Percentiles rank a stretch among this genome's conserved stretches.
phyloP scores from a whole-genome alignment of 2,113 vertebrate species.

The Castor canadensis region DNA sequence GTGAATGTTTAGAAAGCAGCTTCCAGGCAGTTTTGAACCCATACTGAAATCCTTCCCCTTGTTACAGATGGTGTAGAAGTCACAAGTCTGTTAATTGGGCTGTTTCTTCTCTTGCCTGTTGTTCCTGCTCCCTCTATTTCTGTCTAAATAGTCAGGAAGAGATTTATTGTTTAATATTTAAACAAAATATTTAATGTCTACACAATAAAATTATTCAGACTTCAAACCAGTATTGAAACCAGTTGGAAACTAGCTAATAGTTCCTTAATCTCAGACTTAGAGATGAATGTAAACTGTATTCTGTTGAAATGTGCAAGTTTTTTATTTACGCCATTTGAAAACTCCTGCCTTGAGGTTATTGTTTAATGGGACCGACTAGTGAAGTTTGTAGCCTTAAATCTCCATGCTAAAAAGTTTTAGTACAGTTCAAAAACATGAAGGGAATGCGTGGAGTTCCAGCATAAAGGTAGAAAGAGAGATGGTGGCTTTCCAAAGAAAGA shows the following conservation, averaged over 20 bases:
- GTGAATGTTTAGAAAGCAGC: conserved; percentile 55
- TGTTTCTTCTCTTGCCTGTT: conserved; percentile 69
- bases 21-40: conserved; percentile 48
- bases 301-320: conserved; percentile 64
- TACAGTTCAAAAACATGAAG: conserved; percentile 12
- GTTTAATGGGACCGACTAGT: conserved; percentile 73
- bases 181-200: conserved; percentile 78
- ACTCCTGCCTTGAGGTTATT: conserved; percentile 64
- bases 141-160: conserved; percentile 73
- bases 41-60: conserved; percentile 49
- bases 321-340: conserved; percentile 66
- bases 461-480: not conserved
- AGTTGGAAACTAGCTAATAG: conserved; percentile 74
- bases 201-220: conserved; percentile 74
- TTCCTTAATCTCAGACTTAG: conserved; percentile 74
- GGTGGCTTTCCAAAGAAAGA: conserved; percentile 27
- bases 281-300: conserved; percentile 76
- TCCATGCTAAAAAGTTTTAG: conserved; percentile 23
- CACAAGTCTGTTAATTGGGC: conserved; percentile 54
- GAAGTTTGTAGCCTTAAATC: conserved; percentile 66
- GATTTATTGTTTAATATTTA: conserved; percentile 80
- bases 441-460: conserved; percentile 12
- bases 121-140: conserved; percentile 71
- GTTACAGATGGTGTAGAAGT: conserved; percentile 55
- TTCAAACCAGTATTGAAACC: conserved; percentile 76